Evolutionary conservation across 1,140 invertebrate species (phyloP).

Genomic region (Euura saliciscinereae): DNA sequence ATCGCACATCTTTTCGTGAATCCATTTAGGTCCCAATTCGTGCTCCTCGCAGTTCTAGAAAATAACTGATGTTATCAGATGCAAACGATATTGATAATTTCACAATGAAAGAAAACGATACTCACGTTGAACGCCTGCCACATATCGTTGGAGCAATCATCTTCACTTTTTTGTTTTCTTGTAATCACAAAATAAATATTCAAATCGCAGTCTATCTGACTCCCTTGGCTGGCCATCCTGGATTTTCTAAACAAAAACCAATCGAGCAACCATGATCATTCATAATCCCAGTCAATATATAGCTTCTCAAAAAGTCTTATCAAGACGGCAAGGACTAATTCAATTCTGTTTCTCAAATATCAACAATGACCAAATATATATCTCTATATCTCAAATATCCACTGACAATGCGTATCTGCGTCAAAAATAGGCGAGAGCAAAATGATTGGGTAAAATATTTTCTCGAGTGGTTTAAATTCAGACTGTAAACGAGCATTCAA

Average conservation of each 20-base stretch:
- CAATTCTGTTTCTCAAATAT: too few species aligned
- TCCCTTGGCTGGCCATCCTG: slow-evolving; percentile 32
- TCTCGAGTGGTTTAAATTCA: too few species aligned
- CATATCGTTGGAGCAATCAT: slow-evolving; percentile 54
- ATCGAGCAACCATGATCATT: background rate
- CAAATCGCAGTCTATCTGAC: slow-evolving; percentile 35
- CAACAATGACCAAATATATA: too few species aligned
- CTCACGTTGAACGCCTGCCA: slow-evolving; percentile 54
- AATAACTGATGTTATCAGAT: slow-evolving; percentile 15
- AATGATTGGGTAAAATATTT: too few species aligned
- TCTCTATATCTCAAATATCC: too few species aligned
- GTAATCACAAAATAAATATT: slow-evolving; percentile 53
- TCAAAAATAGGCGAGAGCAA: too few species aligned
- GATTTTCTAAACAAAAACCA: background rate
- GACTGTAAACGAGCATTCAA: too few species aligned
- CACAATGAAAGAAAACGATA: slow-evolving; percentile 17
- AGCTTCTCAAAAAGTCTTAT: too few species aligned
- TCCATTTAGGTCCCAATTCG: slow-evolving; percentile 60
- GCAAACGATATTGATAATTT: slow-evolving; percentile 12
- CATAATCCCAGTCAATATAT: too few species aligned
- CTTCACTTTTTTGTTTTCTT: slow-evolving; percentile 37
- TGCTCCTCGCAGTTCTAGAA: slow-evolving; percentile 60
- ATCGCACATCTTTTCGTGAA: slow-evolving; percentile 56
- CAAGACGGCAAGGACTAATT: too few species aligned
- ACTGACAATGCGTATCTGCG: too few species aligned